Conservation (phyloP, 2,113 vertebrate species). For the Gallinago media region DNA sequence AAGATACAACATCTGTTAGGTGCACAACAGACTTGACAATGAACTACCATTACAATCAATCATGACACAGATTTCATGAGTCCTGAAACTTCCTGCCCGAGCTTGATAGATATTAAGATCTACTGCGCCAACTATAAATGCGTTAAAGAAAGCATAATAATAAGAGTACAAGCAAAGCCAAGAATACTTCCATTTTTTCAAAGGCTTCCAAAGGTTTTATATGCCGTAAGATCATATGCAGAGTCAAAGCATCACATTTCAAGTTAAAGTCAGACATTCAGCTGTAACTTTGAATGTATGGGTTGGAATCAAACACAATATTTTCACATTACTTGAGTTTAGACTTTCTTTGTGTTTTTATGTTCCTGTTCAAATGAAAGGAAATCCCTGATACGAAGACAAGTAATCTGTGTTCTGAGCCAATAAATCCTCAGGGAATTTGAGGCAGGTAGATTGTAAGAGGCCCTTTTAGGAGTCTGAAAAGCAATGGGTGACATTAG, state of each 20-base stretch:
- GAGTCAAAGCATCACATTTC: slow-evolving; percentile 24
- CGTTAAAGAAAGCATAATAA: slow-evolving; percentile 38
- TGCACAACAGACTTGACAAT: neutral
- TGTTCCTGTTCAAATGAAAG: slow-evolving; percentile 61
- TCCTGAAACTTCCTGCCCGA: neutral
- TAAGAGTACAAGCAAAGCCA: slow-evolving; percentile 8
- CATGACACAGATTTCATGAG: neutral
- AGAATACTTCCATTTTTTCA: slow-evolving; percentile 1
- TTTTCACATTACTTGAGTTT: slow-evolving; percentile 59
- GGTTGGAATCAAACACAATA: slow-evolving; percentile 53
- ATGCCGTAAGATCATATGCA: neutral
- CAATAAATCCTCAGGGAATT: slow-evolving; percentile 60
- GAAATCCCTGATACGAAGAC: slow-evolving; percentile 59
- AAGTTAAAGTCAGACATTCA: slow-evolving; percentile 38
- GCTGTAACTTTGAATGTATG: slow-evolving; percentile 31
- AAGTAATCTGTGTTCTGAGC: slow-evolving; percentile 50
- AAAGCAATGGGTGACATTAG: slow-evolving; percentile 45
- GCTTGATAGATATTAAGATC: neutral
- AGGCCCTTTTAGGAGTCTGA: slow-evolving; percentile 37
- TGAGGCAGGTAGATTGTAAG: slow-evolving; percentile 57
- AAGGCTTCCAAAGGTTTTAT: slow-evolving; percentile 45
- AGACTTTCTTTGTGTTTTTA: slow-evolving; percentile 54
- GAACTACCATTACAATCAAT: neutral
- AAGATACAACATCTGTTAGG: neutral
- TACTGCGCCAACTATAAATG: neutral